Evolutionary conservation across 2,797 vertebrate genomes (phyloP).

Genomic region (Siniperca obscura): DNA sequence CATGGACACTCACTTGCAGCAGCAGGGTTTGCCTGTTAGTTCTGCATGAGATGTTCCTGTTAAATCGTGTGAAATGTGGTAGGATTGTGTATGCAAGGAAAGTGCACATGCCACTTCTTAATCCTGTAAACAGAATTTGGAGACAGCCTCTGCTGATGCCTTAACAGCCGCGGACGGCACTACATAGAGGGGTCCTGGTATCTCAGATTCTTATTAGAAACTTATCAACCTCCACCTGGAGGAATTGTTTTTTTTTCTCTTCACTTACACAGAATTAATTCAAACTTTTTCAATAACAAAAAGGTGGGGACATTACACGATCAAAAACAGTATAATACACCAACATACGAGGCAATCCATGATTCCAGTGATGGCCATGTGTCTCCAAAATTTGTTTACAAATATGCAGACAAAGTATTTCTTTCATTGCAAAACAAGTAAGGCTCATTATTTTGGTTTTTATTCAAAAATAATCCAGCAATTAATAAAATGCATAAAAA

Average conservation of each 20-base stretch:
- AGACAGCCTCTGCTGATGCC: conserved; percentile 8
- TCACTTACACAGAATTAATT: not conserved
- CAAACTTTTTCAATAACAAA: not conserved
- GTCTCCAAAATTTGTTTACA: conserved; percentile 28
- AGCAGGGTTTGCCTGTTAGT: not conserved
- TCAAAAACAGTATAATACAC: not conserved
- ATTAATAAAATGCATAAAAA: not conserved
- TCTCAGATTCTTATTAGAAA: not conserved
- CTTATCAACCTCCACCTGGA: not conserved
- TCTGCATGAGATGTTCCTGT: not conserved
- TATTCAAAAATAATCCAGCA: conserved; percentile 7
- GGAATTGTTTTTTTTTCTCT: not conserved
- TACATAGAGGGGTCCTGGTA: too few relatives aligned
- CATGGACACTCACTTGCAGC: not conserved
- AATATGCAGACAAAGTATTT: conserved; percentile 15
- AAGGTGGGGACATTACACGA: not conserved
- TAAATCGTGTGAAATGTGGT: conserved; percentile 37
- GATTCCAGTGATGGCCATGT: not conserved
- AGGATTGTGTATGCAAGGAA: conserved; percentile 78
- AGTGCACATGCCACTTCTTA: conserved; percentile 60
- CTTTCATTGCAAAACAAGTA: conserved; percentile 38
- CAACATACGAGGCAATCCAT: not conserved
- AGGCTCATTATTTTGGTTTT: conserved; percentile 54
- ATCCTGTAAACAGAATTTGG: conserved; percentile 34
- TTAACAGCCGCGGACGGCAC: not conserved